A percentile compares a stretch with the other conserved stretches of the same genome.
Evolutionary conservation across 2,113 vertebrate species (phyloP).

Genomic region (Corythaixoides concolor): DNA sequence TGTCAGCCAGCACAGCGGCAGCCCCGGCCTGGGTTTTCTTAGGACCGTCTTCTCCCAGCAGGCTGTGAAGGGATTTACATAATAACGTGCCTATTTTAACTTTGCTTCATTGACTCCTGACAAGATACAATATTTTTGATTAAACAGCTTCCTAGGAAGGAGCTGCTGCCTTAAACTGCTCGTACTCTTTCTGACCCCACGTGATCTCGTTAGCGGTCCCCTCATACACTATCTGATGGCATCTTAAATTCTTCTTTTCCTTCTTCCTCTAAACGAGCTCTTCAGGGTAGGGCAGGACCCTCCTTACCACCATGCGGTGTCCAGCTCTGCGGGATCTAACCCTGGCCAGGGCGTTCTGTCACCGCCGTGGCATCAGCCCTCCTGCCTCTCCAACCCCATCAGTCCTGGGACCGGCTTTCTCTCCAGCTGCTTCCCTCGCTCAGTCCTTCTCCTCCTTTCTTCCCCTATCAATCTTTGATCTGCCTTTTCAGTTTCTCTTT

Average conservation of each 20-base stretch:
- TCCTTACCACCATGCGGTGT: rapidly evolving
- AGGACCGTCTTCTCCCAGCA: constrained; percentile 9
- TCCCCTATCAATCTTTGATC: neutral
- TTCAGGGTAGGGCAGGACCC: neutral
- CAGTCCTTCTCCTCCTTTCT: neutral
- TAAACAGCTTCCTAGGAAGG: constrained; percentile 29
- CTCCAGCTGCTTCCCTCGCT: neutral
- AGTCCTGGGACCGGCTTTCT: neutral
- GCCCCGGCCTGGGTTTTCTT: neutral
- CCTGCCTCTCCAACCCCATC: neutral
- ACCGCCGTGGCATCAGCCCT: neutral
- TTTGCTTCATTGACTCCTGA: constrained; percentile 32
- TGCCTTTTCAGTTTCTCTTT: neutral
- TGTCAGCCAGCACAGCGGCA: neutral
- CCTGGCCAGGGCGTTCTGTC: neutral
- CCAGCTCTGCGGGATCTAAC: neutral
- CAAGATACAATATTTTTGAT: constrained; percentile 38
- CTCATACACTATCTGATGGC: neutral
- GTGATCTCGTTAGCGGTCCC: neutral
- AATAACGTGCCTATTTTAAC: constrained; percentile 1
- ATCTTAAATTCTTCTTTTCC: neutral
- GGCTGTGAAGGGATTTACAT: constrained; percentile 2
- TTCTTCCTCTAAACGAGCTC: neutral
- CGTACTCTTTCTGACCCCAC: neutral
- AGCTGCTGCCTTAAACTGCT: neutral